A percentile compares a stretch with the other conserved stretches of the same genome.
Conservation (phyloP, 2,797 vertebrate genomes). For the Gymnothorax javanicus region DNA sequence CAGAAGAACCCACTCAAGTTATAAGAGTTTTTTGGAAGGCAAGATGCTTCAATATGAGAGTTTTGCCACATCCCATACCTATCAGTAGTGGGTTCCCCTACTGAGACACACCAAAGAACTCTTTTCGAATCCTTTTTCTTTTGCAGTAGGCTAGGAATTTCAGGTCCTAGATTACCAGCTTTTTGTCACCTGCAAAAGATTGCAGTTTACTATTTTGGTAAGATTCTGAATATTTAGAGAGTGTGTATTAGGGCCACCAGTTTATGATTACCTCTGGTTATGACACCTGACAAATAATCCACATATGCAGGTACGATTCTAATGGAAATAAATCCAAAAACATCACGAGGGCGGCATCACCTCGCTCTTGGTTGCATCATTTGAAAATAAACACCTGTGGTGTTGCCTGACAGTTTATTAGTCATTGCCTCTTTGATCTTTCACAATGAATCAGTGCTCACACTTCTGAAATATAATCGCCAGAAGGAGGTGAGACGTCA, state of each 20-base stretch:
- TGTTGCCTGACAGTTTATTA: slow-evolving; percentile 4
- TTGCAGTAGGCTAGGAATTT: neutral
- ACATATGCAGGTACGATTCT: neutral
- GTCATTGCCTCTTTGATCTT: neutral
- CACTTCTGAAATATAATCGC: slow-evolving; percentile 5
- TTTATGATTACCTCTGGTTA: neutral
- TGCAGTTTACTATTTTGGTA: neutral
- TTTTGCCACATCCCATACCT: no score
- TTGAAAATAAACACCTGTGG: neutral
- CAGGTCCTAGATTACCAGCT: neutral
- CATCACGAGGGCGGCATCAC: neutral
- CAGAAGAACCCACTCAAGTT: no score
- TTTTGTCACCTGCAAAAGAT: neutral
- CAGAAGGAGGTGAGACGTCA: neutral
- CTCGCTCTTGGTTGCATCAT: neutral
- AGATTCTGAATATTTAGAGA: neutral
- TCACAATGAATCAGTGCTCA: neutral
- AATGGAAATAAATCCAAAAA: neutral
- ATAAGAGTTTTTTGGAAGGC: no score
- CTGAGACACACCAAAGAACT: no score
- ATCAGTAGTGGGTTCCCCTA: no score
- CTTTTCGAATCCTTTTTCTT: no score
- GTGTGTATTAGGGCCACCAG: neutral
- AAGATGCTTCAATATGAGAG: no score
- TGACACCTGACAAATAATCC: neutral